Conservation (phyloP, 2,797 vertebrate genomes). For the Lutjanus argentimaculatus region DNA sequence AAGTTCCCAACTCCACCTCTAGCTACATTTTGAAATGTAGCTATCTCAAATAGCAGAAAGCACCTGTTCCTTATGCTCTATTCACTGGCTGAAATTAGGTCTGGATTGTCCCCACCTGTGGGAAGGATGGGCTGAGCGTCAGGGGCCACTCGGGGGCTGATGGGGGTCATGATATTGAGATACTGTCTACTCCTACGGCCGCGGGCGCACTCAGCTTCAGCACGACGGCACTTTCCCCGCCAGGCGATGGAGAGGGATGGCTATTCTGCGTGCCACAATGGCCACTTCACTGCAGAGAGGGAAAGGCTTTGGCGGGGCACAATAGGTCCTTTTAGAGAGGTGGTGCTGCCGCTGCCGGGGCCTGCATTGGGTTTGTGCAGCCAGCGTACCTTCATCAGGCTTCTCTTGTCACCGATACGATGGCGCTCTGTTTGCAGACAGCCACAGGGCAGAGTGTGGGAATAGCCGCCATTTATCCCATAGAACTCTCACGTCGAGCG, state of each 20-base stretch:
- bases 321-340: constrained; percentile 67
- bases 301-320: constrained; percentile 60
- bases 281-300: constrained; percentile 64
- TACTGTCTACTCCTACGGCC: constrained; percentile 28
- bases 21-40: constrained; percentile 24
- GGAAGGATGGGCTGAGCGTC: constrained; percentile 48
- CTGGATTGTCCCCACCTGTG: constrained; percentile 46
- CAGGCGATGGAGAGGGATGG: constrained; percentile 55
- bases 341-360: constrained; percentile 30
- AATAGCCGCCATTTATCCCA: constrained; percentile 64
- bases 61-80: constrained; percentile 35
- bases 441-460: constrained; percentile 56
- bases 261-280: constrained; percentile 73
- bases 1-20: background rate
- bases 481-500: constrained; percentile 49
- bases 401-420: constrained; percentile 63
- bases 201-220: constrained; percentile 20
- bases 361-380: constrained; percentile 73
- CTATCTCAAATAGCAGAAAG: constrained; percentile 38
- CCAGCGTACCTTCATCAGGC: constrained; percentile 68
- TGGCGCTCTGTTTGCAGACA: constrained; percentile 49
- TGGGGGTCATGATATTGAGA: constrained; percentile 71
- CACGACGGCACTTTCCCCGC: constrained; percentile 34
- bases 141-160: constrained; percentile 50
- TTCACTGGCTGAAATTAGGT: constrained; percentile 64